Evolutionary conservation across 1,140 invertebrate genomes (phyloP).

Genomic region (Lethrus apterus): DNA sequence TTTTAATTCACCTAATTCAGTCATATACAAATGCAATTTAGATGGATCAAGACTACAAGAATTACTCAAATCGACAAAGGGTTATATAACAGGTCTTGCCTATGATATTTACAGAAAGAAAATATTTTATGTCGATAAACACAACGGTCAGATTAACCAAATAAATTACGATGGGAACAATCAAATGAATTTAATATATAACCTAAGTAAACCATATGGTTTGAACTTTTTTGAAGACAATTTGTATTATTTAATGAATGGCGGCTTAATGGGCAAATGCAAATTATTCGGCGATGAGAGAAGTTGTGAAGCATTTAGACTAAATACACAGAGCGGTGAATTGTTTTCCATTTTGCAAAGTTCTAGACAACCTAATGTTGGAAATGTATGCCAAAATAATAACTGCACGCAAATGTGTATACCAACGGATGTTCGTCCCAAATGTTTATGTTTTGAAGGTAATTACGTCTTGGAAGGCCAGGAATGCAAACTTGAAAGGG

Average conservation of each 20-base stretch:
- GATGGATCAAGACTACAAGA: conserved; percentile 52
- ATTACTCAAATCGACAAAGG: conserved; percentile 32
- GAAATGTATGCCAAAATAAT: conserved; percentile 43
- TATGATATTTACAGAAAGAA: conserved; percentile 56
- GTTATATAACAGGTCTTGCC: conserved; percentile 57
- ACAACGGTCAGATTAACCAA: conserved; percentile 51
- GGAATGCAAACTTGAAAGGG: no score
- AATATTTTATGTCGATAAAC: conserved; percentile 64
- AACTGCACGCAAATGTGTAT: conserved; percentile 51
- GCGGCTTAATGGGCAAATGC: conserved; percentile 47
- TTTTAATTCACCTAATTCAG: conserved; percentile 40
- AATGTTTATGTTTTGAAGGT: conserved; percentile 52
- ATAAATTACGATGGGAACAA: conserved; percentile 57
- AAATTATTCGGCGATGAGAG: conserved; percentile 41
- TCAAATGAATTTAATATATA: conserved; percentile 41
- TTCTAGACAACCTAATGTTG: conserved; percentile 45
- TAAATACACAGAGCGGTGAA: conserved; percentile 42
- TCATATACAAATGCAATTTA: conserved; percentile 54
- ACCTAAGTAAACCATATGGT: conserved; percentile 41
- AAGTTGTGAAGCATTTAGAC: conserved; percentile 41
- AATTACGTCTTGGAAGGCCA: no score
- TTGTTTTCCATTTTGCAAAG: conserved; percentile 49
- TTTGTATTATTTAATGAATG: conserved; percentile 47
- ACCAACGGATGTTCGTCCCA: conserved; percentile 37
- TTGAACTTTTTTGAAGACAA: conserved; percentile 55